Evolutionary conservation across 2,797 vertebrate genomes (phyloP).

Genomic region (Lepidocolaptes lacrymiger): DNA sequence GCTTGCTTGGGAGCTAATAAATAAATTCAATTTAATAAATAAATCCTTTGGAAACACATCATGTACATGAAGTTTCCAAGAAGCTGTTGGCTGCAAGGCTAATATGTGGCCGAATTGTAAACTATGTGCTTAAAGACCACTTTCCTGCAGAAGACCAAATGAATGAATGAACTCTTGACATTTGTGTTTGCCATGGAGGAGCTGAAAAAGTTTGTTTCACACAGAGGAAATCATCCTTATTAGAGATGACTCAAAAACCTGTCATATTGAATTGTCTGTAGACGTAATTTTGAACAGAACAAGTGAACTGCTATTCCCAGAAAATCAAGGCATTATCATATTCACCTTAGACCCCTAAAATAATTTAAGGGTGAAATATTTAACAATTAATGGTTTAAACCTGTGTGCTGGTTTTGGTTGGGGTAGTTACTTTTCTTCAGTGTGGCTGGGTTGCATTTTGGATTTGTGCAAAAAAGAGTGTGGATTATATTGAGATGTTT

Average conservation of each 20-base stretch:
- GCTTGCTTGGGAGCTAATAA: not conserved
- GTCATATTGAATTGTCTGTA: accelerated
- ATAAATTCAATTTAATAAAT: not conserved
- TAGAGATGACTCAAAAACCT: not conserved
- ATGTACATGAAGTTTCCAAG: not conserved
- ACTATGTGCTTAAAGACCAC: accelerated
- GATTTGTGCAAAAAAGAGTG: not conserved
- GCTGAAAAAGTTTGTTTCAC: not conserved
- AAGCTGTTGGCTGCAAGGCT: not conserved
- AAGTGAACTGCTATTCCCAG: not conserved
- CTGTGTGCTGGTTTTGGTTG: not conserved
- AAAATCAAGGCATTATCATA: not conserved
- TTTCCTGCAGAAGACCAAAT: not conserved
- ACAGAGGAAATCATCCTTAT: not conserved
- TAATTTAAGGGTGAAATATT: not conserved
- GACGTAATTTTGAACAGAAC: not conserved
- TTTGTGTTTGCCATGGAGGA: not conserved
- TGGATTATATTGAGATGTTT: not conserved
- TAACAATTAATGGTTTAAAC: not conserved
- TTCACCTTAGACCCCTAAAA: not conserved
- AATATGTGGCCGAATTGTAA: not conserved
- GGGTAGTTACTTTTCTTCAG: not conserved
- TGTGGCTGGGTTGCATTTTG: not conserved
- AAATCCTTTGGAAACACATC: not conserved
- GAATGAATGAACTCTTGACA: not conserved